Conservation (phyloP, 2,797 vertebrate species). For the Tachyglossus aculeatus region DNA sequence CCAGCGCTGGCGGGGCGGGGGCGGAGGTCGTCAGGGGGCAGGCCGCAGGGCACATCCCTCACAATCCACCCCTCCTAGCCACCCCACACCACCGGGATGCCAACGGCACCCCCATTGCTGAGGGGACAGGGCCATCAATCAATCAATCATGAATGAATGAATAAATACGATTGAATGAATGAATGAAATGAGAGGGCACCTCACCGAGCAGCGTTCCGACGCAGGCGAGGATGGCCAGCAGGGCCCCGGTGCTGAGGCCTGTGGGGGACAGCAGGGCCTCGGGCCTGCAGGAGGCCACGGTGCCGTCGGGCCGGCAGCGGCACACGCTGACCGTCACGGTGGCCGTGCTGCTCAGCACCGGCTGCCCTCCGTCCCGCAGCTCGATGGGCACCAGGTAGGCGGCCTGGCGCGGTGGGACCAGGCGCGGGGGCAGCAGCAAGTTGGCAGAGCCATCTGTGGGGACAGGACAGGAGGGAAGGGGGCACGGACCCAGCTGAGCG, state of each 20-base stretch:
- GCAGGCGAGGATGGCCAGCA: slow-evolving; percentile 89
- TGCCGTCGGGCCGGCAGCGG: slow-evolving; percentile 85
- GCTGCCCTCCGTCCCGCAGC: slow-evolving; percentile 83
- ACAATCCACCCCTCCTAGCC: background rate
- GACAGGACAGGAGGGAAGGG: background rate
- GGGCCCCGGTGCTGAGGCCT: slow-evolving; percentile 88
- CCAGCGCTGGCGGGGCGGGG: slow-evolving; percentile 77
- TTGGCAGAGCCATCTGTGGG: slow-evolving; percentile 85
- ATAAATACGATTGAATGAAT: too few species aligned
- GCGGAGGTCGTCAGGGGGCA: background rate
- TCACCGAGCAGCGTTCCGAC: slow-evolving; percentile 88
- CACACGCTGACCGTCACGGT: slow-evolving; percentile 90
- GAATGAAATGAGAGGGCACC: too few species aligned
- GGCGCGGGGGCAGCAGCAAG: slow-evolving; percentile 81
- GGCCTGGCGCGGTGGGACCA: slow-evolving; percentile 73
- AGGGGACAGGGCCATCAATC: slow-evolving; percentile 57
- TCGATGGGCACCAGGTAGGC: slow-evolving; percentile 85
- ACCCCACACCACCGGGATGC: background rate
- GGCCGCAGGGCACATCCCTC: background rate
- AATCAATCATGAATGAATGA: too few species aligned
- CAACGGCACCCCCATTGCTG: slow-evolving; percentile 69
- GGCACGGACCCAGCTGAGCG: too few species aligned
- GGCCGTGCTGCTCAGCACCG: slow-evolving; percentile 84
- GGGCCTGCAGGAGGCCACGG: slow-evolving; percentile 66
- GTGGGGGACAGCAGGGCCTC: slow-evolving; percentile 77